Base-by-base conservation (phyloP, 2,113 vertebrate genomes). In the Synchiropus splendidus region DNA sequence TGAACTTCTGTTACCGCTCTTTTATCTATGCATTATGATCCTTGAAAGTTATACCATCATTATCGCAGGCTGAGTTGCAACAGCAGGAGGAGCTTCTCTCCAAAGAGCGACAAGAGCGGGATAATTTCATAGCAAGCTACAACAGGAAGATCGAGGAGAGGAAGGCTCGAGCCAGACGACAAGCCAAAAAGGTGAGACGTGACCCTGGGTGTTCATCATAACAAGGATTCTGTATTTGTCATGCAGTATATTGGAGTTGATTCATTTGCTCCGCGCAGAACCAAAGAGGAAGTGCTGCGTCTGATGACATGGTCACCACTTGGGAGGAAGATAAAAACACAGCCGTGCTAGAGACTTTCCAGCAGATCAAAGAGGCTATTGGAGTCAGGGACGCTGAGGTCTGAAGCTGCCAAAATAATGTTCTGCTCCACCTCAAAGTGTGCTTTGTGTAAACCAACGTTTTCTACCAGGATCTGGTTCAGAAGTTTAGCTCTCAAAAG, bases 391-490 rank as follows among this genome's bases (percentile, higher is more conserved):
- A 89, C 2, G 58, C 81, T 0, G 66, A 85, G 48, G 90, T 27
- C 4, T 27, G 21, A 27, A n/a, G n/a, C n/a, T n/a, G n/a, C n/a
- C n/a, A n/a, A n/a, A n/a, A n/a, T n/a, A n/a, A n/a, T n/a, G n/a
- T n/a, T n/a, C n/a, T n/a, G n/a, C n/a, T n/a, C n/a, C n/a, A n/a
- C n/a, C n/a, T n/a, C n/a, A n/a, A n/a, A n/a, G n/a, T n/a, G n/a
- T n/a, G n/a, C n/a, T n/a, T n/a, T n/a, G n/a, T n/a, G n/a, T n/a
- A n/a, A n/a, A n/a, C n/a, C n/a, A n/a, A n/a, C n/a, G n/a, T n/a
- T n/a, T n/a, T n/a, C n/a, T n/a, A n/a, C 14, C 50, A 92, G 89
- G 84, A 85, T n/a, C 77, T 91, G 39, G 78, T 86, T 54, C 73
- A 80, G 45, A 66, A 83, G 39, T 89, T 89, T 18, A 59, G 79